Percentiles rank a stretch among this genome's conserved stretches.
phyloP scores from a whole-genome alignment of 2,888 invertebrate species.

The Aporophyla nigra region DNA sequence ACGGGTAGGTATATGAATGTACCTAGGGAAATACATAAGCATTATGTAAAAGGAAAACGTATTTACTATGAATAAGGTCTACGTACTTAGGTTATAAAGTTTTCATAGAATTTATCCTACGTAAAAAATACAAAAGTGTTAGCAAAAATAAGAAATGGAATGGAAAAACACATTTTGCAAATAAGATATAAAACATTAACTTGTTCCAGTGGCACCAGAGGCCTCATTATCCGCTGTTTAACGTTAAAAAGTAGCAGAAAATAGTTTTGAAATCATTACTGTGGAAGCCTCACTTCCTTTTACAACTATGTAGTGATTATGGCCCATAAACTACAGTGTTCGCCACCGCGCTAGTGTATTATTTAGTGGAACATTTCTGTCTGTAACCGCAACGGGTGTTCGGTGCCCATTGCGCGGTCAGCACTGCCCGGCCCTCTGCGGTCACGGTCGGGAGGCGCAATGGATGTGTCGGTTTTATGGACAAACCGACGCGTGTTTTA shows the following conservation, averaged over 20 bases:
- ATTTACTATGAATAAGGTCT: slow-evolving; percentile 9
- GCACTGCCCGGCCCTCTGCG: slow-evolving; percentile 51
- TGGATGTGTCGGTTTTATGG: slow-evolving; percentile 63
- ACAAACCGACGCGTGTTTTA: slow-evolving; percentile 50
- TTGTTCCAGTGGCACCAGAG: slow-evolving; percentile 27
- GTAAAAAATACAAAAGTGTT: background rate
- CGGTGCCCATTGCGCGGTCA: slow-evolving; percentile 64
- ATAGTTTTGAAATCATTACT: slow-evolving; percentile 58
- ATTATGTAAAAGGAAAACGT: slow-evolving; percentile 15
- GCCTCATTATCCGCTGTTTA: slow-evolving; percentile 39
- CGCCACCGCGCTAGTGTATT: slow-evolving; percentile 60
- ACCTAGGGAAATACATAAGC: slow-evolving; percentile 20
- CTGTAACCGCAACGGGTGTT: slow-evolving; percentile 66
- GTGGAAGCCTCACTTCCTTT: slow-evolving; percentile 61
- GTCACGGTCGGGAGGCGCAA: slow-evolving; percentile 56
- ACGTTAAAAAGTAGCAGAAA: slow-evolving; percentile 62
- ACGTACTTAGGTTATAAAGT: background rate
- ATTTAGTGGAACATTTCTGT: slow-evolving; percentile 65
- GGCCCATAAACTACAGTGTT: slow-evolving; percentile 62
- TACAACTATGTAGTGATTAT: slow-evolving; percentile 64
- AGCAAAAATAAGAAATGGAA: slow-evolving; percentile 4
- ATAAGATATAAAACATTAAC: slow-evolving; percentile 28
- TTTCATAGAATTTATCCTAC: background rate
- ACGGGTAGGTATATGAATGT: slow-evolving; percentile 17
- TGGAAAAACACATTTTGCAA: slow-evolving; percentile 17